Evolutionary conservation across 1,140 invertebrate genomes (phyloP).

Genomic region (Philotrypesis tridentata): DNA sequence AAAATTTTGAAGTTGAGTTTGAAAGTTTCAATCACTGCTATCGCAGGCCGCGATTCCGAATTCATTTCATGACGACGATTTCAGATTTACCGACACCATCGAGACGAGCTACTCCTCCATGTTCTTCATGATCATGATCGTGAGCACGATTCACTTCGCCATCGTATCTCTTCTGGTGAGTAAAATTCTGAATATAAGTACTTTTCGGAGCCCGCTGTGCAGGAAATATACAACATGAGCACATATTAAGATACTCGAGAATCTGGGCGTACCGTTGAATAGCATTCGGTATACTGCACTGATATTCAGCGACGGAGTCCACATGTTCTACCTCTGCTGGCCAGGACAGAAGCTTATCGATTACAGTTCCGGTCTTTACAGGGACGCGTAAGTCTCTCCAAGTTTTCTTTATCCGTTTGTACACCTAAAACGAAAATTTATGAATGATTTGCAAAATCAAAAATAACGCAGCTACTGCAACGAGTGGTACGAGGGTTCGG

Average conservation of each 20-base stretch:
- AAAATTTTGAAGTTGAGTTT: conserved; percentile 16
- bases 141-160: background rate
- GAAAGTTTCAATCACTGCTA: no score
- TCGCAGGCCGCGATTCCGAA: no score
- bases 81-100: background rate
- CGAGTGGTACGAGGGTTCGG: background rate
- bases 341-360: background rate
- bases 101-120: background rate
- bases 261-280: background rate
- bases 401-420: background rate
- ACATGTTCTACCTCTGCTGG: background rate
- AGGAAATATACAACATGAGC: no score
- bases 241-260: background rate
- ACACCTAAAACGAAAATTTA: no score
- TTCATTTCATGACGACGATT: background rate
- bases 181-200: no score
- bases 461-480: background rate
- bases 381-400: background rate
- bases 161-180: background rate
- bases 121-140: background rate
- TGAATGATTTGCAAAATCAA: no score
- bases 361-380: background rate
- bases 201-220: no score
- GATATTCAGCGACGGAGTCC: background rate
- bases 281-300: no score